phyloP scores from a whole-genome alignment of 2,888 invertebrate genomes.

The Microplitis manilae region DNA sequence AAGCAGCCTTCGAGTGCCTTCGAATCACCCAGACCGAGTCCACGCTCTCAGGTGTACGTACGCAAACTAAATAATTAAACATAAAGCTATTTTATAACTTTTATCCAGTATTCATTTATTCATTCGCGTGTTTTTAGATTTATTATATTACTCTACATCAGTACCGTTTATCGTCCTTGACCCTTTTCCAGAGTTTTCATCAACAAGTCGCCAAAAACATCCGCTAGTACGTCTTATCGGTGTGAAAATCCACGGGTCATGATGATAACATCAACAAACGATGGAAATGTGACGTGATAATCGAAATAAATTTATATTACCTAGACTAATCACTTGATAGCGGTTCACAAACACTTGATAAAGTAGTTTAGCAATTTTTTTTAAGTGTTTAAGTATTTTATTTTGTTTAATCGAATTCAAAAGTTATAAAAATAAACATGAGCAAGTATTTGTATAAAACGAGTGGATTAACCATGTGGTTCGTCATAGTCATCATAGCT shows the following conservation, averaged over 20 bases:
- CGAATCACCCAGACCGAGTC: slow-evolving; percentile 16
- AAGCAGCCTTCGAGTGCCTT: slow-evolving; percentile 12
- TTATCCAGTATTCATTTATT: neutral
- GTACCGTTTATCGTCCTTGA: too few species aligned
- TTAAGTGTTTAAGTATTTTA: slow-evolving; percentile 14
- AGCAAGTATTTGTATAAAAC: slow-evolving; percentile 24
- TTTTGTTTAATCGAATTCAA: neutral
- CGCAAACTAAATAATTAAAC: neutral
- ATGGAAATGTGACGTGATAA: slow-evolving; percentile 53
- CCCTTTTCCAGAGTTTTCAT: too few species aligned
- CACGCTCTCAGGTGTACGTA: slow-evolving; percentile 14
- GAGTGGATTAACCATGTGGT: slow-evolving; percentile 6
- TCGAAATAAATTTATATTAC: neutral
- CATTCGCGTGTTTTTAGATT: neutral
- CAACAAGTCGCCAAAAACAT: neutral
- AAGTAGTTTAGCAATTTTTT: neutral
- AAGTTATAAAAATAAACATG: slow-evolving; percentile 1
- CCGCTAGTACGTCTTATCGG: neutral
- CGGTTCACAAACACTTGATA: neutral
- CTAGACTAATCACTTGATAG: neutral
- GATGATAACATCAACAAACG: slow-evolving; percentile 47
- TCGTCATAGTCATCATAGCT: slow-evolving; percentile 42
- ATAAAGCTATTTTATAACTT: neutral
- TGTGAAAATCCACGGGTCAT: slow-evolving; percentile 39
- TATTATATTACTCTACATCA: too few species aligned